Evolutionary conservation across 2,113 vertebrate species (phyloP).

Genomic region (Rhea americana): DNA sequence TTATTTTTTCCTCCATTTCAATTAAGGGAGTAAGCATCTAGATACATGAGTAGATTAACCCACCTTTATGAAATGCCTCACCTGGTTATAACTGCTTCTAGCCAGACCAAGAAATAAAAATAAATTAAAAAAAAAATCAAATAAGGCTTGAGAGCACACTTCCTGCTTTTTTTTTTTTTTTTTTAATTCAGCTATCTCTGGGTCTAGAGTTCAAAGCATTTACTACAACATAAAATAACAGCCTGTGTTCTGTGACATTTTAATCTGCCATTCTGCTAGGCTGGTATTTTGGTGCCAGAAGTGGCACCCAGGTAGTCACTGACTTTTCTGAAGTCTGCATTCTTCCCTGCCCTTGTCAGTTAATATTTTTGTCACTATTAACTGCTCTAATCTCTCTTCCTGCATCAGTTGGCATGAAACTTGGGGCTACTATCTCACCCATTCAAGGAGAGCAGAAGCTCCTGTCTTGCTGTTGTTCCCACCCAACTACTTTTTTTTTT

Average conservation of each 20-base stretch:
- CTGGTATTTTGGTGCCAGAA: not conserved
- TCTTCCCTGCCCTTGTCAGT: rapidly evolving
- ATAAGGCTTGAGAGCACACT: no score
- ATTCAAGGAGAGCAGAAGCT: not conserved
- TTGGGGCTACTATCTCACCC: not conserved
- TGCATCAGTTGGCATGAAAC: not conserved
- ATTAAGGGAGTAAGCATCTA: not conserved
- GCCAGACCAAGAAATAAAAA: no score
- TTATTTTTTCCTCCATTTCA: not conserved
- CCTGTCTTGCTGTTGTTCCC: not conserved
- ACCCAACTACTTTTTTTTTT: not conserved
- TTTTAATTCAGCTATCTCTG: not conserved
- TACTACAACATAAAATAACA: not conserved
- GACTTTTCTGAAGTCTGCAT: rapidly evolving
- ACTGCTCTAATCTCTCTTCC: not conserved
- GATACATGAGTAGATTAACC: not conserved
- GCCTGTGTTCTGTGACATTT: rapidly evolving
- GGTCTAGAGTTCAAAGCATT: not conserved
- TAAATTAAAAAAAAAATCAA: no score
- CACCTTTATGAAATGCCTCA: not conserved
- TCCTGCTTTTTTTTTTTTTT: not conserved
- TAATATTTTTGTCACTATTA: not conserved
- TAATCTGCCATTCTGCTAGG: not conserved
- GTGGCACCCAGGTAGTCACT: rapidly evolving
- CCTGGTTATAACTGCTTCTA: not conserved